A percentile compares a stretch with the other conserved stretches of the same genome.
phyloP scores from a whole-genome alignment of 2,888 invertebrate genomes.

The Pristionchus entomophagus region DNA sequence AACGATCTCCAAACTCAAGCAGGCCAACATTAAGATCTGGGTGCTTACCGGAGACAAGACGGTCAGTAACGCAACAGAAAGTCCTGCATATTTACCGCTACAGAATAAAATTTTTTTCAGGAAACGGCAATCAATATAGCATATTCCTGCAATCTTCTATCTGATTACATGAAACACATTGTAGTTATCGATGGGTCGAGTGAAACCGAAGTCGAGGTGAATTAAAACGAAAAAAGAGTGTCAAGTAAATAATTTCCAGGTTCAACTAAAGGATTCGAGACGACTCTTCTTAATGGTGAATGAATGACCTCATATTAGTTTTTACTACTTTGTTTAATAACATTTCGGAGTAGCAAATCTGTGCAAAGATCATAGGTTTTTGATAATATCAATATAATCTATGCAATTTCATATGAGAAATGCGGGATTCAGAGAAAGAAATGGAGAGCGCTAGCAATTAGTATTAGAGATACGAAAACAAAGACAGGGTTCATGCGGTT shows the following conservation, averaged over 20 bases:
- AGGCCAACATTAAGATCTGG: slow-evolving; percentile 98
- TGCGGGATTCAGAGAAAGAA: too few relatives aligned
- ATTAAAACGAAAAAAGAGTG: not conserved
- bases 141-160: slow-evolving; percentile 95
- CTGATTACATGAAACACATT: slow-evolving; percentile 93
- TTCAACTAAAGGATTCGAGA: slow-evolving; percentile 72
- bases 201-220: slow-evolving; percentile 61
- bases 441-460: too few relatives aligned
- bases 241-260: slow-evolving; percentile 50
- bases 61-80: slow-evolving; percentile 49
- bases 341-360: too few relatives aligned
- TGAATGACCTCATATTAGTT: too few relatives aligned
- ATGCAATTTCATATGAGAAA: too few relatives aligned
- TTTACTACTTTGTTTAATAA: too few relatives aligned
- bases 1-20: slow-evolving; percentile 92
- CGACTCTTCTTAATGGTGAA: slow-evolving; percentile 67
- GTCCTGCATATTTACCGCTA: too few relatives aligned
- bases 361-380: too few relatives aligned
- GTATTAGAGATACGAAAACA: too few relatives aligned
- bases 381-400: too few relatives aligned
- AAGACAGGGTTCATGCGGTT: too few relatives aligned
- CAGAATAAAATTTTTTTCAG: slow-evolving; percentile 76
- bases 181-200: slow-evolving; percentile 73
- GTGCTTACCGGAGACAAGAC: slow-evolving; percentile 96
- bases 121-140: slow-evolving; percentile 99